phyloP scores from a whole-genome alignment of 2,113 vertebrate species.

The Alethe castanea region DNA sequence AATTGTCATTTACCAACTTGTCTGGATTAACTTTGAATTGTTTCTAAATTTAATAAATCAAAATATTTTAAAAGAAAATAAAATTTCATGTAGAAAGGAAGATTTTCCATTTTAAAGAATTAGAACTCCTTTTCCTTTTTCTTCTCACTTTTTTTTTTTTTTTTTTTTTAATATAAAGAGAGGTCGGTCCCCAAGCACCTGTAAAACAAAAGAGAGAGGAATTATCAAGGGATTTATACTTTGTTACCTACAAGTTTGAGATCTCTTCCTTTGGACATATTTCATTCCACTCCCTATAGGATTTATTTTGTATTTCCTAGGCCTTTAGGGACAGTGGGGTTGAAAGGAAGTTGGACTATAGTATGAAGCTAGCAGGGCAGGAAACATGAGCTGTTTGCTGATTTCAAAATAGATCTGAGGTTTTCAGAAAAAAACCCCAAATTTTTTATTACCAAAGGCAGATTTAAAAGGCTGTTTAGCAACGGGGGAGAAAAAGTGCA shows the following conservation, averaged over 20 bases:
- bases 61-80: neutral
- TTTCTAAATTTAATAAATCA: neutral
- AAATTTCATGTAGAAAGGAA: neutral
- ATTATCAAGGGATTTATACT: neutral
- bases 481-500: neutral
- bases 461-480: neutral
- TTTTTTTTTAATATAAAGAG: neutral
- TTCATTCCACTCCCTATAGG: neutral
- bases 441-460: neutral
- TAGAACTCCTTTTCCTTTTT: neutral
- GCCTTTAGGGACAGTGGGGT: neutral
- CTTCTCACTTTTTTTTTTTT: accelerated
- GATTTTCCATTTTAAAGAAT: neutral
- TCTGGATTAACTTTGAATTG: neutral
- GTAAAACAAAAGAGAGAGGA: neutral
- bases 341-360: neutral
- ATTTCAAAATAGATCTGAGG: neutral
- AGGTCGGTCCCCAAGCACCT: neutral
- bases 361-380: neutral
- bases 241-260: neutral
- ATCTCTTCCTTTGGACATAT: neutral
- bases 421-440: neutral
- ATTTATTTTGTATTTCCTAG: constrained; percentile 9
- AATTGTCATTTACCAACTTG: neutral
- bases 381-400: neutral